These are phyloP conservation scores for Apamea epomidion DNA, from an alignment of 2,888 invertebrate species.

Conservation along the genomic window DNA sequence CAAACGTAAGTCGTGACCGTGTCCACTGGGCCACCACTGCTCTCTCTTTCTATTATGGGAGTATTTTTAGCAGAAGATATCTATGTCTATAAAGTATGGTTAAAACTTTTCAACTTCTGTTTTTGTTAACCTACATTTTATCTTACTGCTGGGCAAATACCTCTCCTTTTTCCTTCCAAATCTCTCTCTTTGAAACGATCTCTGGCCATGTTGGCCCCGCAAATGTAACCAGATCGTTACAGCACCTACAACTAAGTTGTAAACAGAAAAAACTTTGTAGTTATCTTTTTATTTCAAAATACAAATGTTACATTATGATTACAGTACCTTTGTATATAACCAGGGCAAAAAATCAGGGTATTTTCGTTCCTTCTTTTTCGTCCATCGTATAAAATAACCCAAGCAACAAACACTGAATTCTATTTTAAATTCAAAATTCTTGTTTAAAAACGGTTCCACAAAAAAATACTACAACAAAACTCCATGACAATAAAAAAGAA, in stretches of 20 bases:
- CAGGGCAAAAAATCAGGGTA: not conserved
- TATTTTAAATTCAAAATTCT: slow-evolving; percentile 38
- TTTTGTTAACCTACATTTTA: no score
- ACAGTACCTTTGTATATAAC: no score
- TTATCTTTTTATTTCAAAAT: not conserved
- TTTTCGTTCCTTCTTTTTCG: not conserved
- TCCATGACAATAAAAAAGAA: slow-evolving; percentile 51
- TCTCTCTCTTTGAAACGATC: no score
- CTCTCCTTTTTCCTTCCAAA: no score
- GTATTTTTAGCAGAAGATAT: not conserved
- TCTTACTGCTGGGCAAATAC: not conserved
- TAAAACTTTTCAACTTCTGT: not conserved
- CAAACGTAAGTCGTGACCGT: no score
- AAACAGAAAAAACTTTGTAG: not conserved
- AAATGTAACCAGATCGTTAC: no score
- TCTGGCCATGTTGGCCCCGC: no score
- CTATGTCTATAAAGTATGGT: not conserved
- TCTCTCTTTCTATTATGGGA: not conserved
- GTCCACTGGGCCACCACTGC: no score
- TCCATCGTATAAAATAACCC: not conserved
- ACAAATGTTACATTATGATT: not conserved
- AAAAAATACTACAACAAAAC: slow-evolving; percentile 17
- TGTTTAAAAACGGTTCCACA: slow-evolving; percentile 29
- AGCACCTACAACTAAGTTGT: not conserved
- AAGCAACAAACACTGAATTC: slow-evolving; percentile 9